Evolutionary conservation across 2,113 vertebrate species (phyloP).

Genomic region (Albula glossodonta): DNA sequence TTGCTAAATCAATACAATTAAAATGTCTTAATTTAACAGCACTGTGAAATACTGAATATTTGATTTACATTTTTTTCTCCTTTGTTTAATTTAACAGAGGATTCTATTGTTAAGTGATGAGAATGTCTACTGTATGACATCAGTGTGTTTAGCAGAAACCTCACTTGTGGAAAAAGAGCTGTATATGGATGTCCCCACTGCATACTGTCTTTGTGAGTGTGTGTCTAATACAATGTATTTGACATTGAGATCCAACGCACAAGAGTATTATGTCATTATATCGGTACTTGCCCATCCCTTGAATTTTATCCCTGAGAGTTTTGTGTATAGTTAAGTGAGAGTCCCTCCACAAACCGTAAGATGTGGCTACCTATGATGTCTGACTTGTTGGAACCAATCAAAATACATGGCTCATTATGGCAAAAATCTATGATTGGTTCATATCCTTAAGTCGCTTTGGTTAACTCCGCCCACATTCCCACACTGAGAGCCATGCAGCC

Average conservation of each 20-base stretch:
- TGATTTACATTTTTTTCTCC: slow-evolving; percentile 3
- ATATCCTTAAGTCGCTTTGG: not conserved
- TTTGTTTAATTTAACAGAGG: not conserved
- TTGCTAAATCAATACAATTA: slow-evolving; percentile 26
- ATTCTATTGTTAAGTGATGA: slow-evolving; percentile 3
- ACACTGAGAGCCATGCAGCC: not conserved
- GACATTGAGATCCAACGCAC: not conserved
- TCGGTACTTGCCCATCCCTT: not conserved
- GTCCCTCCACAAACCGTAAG: not conserved
- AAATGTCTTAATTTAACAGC: slow-evolving; percentile 43
- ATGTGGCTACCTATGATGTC: not conserved
- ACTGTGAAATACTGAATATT: slow-evolving; percentile 19
- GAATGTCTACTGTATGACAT: slow-evolving; percentile 8
- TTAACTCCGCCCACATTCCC: not conserved
- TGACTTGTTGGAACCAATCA: not conserved
- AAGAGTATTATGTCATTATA: not conserved
- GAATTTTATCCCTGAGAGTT: not conserved
- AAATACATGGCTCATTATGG: not conserved
- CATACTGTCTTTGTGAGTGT: slow-evolving; percentile 10
- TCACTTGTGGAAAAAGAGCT: slow-evolving; percentile 5
- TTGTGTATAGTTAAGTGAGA: not conserved
- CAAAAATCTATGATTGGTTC: not conserved
- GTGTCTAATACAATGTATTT: slow-evolving; percentile 22
- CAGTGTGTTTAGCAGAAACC: not conserved
- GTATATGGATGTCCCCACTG: not conserved